These are phyloP conservation scores for Furcula furcula DNA, from an alignment of 2,888 invertebrate genomes.

Conservation along the genomic window DNA sequence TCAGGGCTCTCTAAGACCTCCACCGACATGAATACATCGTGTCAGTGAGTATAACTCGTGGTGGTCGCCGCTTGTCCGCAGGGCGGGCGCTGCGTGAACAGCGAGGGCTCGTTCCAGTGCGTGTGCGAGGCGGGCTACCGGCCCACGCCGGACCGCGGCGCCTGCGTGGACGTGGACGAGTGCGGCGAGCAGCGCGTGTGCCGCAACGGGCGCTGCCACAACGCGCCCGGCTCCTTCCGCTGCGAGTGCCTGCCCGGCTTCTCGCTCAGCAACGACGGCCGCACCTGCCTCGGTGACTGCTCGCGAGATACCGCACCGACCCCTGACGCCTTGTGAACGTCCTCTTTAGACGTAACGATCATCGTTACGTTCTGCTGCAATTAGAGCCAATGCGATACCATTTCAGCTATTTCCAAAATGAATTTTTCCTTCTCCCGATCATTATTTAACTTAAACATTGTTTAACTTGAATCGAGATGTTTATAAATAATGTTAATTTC, in stretches of 20 bases:
- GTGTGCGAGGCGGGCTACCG: constrained; percentile 91
- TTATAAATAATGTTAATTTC: neutral
- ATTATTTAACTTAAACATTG: no score
- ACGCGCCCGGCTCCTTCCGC: constrained; percentile 89
- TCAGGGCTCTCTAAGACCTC: no score
- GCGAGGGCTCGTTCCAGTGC: constrained; percentile 91
- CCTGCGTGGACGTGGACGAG: constrained; percentile 79
- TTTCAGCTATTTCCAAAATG: no score
- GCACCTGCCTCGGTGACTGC: constrained; percentile 86
- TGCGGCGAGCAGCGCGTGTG: constrained; percentile 88
- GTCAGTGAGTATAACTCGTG: no score
- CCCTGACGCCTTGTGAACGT: neutral
- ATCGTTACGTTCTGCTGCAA: no score
- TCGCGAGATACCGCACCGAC: neutral
- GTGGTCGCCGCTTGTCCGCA: no score
- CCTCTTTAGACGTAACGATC: no score
- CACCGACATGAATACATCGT: no score
- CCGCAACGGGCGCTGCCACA: constrained; percentile 89
- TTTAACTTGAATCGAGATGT: no score
- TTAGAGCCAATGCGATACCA: no score
- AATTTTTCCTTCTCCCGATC: no score
- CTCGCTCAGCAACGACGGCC: constrained; percentile 88
- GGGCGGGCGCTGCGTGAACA: constrained; percentile 91
- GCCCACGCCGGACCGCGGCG: constrained; percentile 72
- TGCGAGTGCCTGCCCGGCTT: constrained; percentile 92